Base-by-base conservation (phyloP, 2,797 vertebrate genomes). In the Microtus californicus region DNA sequence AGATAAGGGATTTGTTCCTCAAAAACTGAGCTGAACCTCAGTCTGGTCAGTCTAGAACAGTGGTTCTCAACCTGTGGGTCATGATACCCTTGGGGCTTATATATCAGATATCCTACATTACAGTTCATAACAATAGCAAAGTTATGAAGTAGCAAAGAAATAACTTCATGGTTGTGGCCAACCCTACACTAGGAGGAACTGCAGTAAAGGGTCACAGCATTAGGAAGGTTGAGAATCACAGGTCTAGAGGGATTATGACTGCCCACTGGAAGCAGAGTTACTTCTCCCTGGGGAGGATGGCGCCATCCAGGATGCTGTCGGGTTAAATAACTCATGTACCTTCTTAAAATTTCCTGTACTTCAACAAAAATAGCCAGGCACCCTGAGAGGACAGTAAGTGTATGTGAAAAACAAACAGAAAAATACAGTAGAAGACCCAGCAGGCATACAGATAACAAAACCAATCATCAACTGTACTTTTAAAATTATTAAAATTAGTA, bases 311-410 rank as follows among this genome's bases (percentile, higher is more conserved):
- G 63, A 71, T 86, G 43, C 17, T 69, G 9, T 87, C 0, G 5
- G 63, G 12, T 45, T n/a, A 59, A 27, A 29, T 43, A 83, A 59
- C 69, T 74, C 27, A 23, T 27, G 27, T 13, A 19, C 34, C 15
- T 48, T 87, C 80, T 90, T 25, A 86, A 91, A 78, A 45, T 82
- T 2, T 89, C 71, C 11, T 89, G 19, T 78, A 65, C 25, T 91
- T 45, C 91, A 48, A 56, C 8, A 91, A 89, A 91, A 93, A 76
- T 76, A 76, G 31, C 19, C 40, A 86, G 45, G 15, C 34, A 43
- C 43, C 45, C 17, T 79, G 61, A 80, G 6, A 79, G 81, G 48
- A 89, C 4, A 93, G 71, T 89, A 7, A 59, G 25, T 59, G 19
- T 59, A 8, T 65, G 56, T 78, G 63, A 6, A 31, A 65, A 14